Conservation (phyloP, 2,888 invertebrate genomes). For the Drosophila pseudotakahashii region DNA sequence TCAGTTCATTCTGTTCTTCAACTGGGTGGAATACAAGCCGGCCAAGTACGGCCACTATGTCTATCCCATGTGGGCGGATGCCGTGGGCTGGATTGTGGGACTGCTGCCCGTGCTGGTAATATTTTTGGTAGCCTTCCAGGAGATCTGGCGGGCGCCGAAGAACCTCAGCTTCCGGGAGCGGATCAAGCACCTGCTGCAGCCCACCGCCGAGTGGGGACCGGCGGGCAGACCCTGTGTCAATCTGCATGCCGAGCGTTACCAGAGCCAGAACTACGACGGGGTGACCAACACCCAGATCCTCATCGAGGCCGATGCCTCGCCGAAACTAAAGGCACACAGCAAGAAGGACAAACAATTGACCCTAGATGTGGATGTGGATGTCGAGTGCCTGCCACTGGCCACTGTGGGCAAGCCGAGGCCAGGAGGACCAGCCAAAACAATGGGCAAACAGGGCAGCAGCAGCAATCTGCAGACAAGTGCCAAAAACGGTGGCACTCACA, state of each 20-base stretch:
- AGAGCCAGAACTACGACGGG: constrained; percentile 84
- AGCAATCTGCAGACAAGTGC: constrained; percentile 50
- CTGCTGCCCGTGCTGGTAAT: constrained; percentile 90
- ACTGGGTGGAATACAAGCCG: constrained; percentile 91
- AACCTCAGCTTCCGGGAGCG: constrained; percentile 86
- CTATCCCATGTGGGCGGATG: constrained; percentile 93
- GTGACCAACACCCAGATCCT: constrained; percentile 85
- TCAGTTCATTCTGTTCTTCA: constrained; percentile 91
- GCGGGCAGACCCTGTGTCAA: constrained; percentile 83
- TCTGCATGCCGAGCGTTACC: constrained; percentile 80
- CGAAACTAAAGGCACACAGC: constrained; percentile 44
- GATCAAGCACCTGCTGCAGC: constrained; percentile 87
- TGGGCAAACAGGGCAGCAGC: constrained; percentile 55
- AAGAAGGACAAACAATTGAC: constrained; percentile 79
- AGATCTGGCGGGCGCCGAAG: constrained; percentile 86
- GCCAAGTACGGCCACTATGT: constrained; percentile 89
- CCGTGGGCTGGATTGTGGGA: constrained; percentile 90
- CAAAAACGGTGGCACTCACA: constrained; percentile 61
- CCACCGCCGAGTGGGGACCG: constrained; percentile 90
- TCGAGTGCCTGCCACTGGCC: constrained; percentile 54
- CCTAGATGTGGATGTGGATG: constrained; percentile 46
- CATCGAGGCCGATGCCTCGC: constrained; percentile 74
- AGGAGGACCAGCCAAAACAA: constrained; percentile 84
- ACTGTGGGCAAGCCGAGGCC: constrained; percentile 82
- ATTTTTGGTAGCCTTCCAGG: constrained; percentile 86